These are phyloP conservation scores for Orthonevra nobilis DNA, from an alignment of 2,888 invertebrate species.

Conservation along the genomic window DNA sequence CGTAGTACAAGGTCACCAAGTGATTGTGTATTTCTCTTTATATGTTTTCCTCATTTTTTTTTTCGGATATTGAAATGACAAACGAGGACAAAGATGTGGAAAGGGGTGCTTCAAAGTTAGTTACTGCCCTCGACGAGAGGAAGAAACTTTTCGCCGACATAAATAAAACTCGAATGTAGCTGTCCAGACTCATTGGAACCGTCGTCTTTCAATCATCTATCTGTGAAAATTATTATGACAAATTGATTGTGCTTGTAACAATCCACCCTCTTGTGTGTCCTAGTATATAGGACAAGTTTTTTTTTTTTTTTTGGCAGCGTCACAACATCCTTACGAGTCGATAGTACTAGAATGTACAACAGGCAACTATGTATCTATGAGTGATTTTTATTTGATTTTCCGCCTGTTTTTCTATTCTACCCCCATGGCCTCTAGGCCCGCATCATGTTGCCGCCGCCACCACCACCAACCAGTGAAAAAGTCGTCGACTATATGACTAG, in stretches of 20 bases:
- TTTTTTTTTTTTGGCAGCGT: constrained; percentile 66
- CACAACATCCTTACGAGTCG: too few species aligned
- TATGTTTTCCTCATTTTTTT: constrained; percentile 35
- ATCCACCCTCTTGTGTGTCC: constrained; percentile 24
- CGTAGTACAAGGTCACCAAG: too few species aligned
- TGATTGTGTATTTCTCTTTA: too few species aligned
- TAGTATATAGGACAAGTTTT: too few species aligned
- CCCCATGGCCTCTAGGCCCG: constrained; percentile 48
- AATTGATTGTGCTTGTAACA: constrained; percentile 75
- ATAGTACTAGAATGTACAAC: too few species aligned
- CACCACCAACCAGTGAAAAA: constrained; percentile 3
- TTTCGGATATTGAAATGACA: neutral
- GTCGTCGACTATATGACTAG: constrained; percentile 33
- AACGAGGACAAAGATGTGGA: neutral
- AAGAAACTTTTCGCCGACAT: constrained; percentile 59
- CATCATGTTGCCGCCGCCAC: constrained; percentile 36
- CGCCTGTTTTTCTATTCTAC: constrained; percentile 5
- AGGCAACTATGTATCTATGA: constrained; percentile 25
- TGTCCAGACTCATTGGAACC: constrained; percentile 70
- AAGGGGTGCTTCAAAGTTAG: neutral
- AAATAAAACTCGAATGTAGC: constrained; percentile 68
- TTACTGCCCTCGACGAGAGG: neutral
- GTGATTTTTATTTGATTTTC: constrained; percentile 31
- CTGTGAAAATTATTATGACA: constrained; percentile 73
- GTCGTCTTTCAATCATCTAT: constrained; percentile 68